A percentile compares a stretch with the other conserved stretches of the same genome.
These are phyloP conservation scores for Norana najaformis DNA, from an alignment of 2,888 invertebrate species.

Conservation along the genomic window DNA sequence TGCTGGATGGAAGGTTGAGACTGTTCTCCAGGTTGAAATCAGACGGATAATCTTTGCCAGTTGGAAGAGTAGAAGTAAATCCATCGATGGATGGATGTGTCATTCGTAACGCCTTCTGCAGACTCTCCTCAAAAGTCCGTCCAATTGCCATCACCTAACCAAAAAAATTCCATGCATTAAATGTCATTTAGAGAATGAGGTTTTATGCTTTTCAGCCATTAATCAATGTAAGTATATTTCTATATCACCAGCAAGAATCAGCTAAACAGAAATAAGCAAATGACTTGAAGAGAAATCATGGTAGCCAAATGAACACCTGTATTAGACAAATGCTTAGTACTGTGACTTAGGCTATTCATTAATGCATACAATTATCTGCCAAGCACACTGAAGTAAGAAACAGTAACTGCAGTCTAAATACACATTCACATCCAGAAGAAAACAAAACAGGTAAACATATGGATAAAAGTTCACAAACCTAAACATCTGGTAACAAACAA, in stretches of 20 bases:
- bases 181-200: not conserved
- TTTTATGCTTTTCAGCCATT: not conserved
- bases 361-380: not conserved
- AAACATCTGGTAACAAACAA: not conserved
- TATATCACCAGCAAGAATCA: not conserved
- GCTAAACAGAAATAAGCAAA: not conserved
- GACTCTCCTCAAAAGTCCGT: constrained; percentile 57
- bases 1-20: constrained; percentile 49
- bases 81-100: constrained; percentile 54
- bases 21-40: constrained; percentile 48
- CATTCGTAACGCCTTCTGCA: constrained; percentile 59
- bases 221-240: not conserved
- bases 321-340: not conserved
- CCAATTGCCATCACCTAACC: constrained; percentile 58
- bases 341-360: not conserved
- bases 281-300: not conserved
- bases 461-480: not conserved
- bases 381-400: not conserved
- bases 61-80: constrained; percentile 50
- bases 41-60: constrained; percentile 49
- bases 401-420: not conserved
- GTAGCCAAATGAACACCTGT: not conserved
- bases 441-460: not conserved
- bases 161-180: not conserved
- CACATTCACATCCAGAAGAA: not conserved